phyloP scores from a whole-genome alignment of 2,888 invertebrate genomes.

The Agrotis ipsilon region DNA sequence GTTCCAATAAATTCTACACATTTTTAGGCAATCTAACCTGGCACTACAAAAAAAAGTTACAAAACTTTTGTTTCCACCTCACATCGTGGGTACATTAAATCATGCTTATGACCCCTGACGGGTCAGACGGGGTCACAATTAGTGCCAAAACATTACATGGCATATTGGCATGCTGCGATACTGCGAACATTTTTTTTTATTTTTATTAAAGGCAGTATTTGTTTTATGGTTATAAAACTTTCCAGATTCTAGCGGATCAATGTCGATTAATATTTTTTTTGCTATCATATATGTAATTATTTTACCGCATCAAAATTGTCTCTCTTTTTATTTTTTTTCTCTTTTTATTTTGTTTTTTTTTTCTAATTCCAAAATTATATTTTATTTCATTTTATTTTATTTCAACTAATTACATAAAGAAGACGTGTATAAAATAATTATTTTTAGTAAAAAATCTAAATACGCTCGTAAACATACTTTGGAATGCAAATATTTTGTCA shows the following conservation, averaged over 20 bases:
- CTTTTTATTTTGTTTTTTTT: too few species aligned
- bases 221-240: conserved; percentile 2
- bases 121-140: conserved; percentile 52
- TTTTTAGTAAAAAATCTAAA: too few species aligned
- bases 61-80: conserved; percentile 17
- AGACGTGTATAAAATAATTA: too few species aligned
- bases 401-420: too few species aligned
- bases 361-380: background rate
- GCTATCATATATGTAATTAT: too few species aligned
- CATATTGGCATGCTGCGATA: conserved; percentile 23
- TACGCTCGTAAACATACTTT: too few species aligned
- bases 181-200: background rate
- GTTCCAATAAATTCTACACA: background rate
- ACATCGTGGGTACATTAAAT: conserved; percentile 23
- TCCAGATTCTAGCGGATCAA: background rate
- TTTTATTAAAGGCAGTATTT: conserved; percentile 17
- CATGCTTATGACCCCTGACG: conserved; percentile 46
- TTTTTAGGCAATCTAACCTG: background rate
- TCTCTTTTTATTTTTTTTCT: too few species aligned
- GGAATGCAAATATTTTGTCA: conserved; percentile 39
- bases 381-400: too few species aligned
- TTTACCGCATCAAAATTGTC: too few species aligned
- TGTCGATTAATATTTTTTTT: background rate
- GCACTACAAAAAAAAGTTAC: background rate
- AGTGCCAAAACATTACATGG: conserved; percentile 50